These are phyloP conservation scores for Lepidocolaptes lacrymiger DNA, from an alignment of 2,797 vertebrate genomes.

Conservation along the genomic window DNA sequence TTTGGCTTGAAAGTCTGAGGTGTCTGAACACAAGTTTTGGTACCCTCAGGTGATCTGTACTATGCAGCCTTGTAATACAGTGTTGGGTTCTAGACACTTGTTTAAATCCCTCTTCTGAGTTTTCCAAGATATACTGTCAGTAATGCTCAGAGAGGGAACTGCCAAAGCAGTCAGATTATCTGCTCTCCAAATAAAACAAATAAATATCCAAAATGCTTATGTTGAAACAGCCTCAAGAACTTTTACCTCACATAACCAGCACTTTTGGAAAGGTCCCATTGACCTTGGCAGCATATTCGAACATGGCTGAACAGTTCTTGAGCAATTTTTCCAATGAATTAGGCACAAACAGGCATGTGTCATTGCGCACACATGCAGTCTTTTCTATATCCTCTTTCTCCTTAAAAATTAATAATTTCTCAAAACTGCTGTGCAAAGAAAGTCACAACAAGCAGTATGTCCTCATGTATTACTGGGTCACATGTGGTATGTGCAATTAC, in stretches of 20 bases:
- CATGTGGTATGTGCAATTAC: neutral
- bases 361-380: neutral
- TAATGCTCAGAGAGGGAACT: neutral
- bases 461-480: neutral
- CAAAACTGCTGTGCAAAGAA: neutral
- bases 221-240: neutral
- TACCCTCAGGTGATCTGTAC: neutral
- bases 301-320: neutral
- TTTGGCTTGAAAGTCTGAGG: neutral
- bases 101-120: neutral
- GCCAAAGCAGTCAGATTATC: neutral
- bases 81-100: neutral
- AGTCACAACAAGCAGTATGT: neutral
- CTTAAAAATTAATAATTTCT: constrained; percentile 60
- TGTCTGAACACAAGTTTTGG: neutral
- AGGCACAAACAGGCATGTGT: neutral
- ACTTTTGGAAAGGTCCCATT: constrained; percentile 36
- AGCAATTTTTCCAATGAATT: neutral
- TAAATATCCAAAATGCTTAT: constrained; percentile 25
- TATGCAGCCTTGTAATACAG: neutral
- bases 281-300: neutral
- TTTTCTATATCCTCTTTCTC: neutral
- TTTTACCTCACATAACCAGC: constrained; percentile 19
- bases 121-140: neutral
- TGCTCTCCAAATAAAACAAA: constrained; percentile 32